Percentiles rank a stretch among this genome's conserved stretches.
Evolutionary conservation across 2,888 invertebrate species (phyloP).

Genomic region (Drosophila subsilvestris): DNA sequence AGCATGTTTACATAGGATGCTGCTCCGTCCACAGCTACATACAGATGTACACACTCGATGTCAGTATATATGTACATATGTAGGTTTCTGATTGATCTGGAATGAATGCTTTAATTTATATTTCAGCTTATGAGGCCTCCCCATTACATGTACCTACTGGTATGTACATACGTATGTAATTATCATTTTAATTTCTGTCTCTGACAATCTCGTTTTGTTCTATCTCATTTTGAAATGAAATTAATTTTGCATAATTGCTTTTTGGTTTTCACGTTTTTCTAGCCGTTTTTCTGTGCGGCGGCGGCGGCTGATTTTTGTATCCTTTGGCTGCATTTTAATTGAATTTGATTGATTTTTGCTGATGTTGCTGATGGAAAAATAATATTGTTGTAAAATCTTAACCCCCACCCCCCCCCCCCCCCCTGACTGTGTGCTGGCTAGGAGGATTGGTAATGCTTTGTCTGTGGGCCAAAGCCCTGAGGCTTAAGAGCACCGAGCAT

Average conservation of each 20-base stretch:
- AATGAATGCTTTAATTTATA: constrained; percentile 33
- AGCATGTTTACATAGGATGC: constrained; percentile 37
- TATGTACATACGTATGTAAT: constrained; percentile 9
- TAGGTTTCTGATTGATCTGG: constrained; percentile 46
- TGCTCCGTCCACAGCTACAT: background rate
- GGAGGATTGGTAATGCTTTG: constrained; percentile 1
- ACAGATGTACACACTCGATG: constrained; percentile 3
- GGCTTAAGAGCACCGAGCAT: background rate
- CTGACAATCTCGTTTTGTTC: constrained; percentile 37
- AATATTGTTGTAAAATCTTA: constrained; percentile 79
- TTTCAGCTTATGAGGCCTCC: constrained; percentile 19
- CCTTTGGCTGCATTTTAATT: constrained; percentile 70
- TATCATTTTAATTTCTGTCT: constrained; percentile 53
- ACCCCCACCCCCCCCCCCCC: constrained; percentile 23
- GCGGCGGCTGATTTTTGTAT: constrained; percentile 47
- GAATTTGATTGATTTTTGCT: constrained; percentile 79
- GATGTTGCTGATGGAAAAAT: constrained; percentile 76
- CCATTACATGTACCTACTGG: constrained; percentile 15
- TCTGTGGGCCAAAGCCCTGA: constrained; percentile 21
- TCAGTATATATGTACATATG: constrained; percentile 20
- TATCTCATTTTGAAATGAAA: constrained; percentile 44
- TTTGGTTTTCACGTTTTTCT: constrained; percentile 13
- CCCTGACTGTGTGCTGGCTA: background rate
- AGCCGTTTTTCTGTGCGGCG: constrained; percentile 17
- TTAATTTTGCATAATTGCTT: constrained; percentile 68